Conservation (phyloP, 2,113 vertebrate species). For the Odobenus rosmarus region DNA sequence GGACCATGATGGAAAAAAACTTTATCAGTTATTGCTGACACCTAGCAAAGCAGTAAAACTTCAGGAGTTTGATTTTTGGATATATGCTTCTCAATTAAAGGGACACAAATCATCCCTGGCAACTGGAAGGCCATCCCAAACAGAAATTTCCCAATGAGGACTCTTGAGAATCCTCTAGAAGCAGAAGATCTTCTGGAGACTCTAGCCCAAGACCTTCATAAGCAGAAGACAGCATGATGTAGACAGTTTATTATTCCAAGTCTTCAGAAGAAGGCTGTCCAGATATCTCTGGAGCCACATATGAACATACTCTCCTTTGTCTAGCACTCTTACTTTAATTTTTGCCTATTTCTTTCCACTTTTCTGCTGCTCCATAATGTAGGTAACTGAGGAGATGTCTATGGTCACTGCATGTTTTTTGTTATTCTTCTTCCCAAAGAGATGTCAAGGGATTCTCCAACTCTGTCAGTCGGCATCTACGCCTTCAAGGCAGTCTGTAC, state of each 20-base stretch:
- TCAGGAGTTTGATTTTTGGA: background rate
- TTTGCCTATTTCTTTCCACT: background rate
- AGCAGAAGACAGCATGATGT: background rate
- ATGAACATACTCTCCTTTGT: background rate
- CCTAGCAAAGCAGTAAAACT: background rate
- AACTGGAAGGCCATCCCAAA: background rate
- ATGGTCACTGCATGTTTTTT: background rate
- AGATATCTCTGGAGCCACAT: background rate
- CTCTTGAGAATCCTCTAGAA: background rate
- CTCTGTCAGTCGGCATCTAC: background rate
- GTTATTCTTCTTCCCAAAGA: background rate
- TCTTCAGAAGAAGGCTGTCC: background rate
- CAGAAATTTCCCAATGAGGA: background rate
- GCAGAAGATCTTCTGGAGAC: background rate
- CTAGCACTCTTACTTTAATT: background rate
- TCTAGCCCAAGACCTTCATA: background rate
- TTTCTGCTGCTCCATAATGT: background rate
- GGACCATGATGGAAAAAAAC: background rate
- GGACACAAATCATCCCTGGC: background rate
- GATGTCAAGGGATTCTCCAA: background rate
- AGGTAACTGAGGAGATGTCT: background rate
- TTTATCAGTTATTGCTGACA: background rate
- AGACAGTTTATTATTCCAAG: background rate
- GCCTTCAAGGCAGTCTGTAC: background rate
- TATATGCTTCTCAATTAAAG: background rate